Base-by-base conservation (phyloP, 2,797 vertebrate species). In the Schizopygopsis malacanthus region DNA sequence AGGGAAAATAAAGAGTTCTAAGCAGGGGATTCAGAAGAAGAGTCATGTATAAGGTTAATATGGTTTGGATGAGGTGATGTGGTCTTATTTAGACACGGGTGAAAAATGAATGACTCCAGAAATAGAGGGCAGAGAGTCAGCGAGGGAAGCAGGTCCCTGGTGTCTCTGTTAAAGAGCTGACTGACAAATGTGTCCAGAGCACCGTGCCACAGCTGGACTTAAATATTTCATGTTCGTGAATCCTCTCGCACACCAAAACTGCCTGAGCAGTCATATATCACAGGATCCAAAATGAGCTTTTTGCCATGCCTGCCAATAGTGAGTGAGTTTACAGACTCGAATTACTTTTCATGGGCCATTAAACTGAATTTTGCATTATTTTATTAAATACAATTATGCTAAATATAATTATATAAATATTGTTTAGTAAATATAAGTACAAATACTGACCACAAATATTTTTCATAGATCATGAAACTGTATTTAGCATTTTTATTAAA, bases 51-150 rank as follows among this genome's bases (percentile, higher is more conserved):
- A 63, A 80, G 70, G 77, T 41, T 84, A 79, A 84, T 87, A 79
- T 54, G 77, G 73, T 39, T 65, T 65, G 47, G 61, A 52, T 88
- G 88, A 87, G 86, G 47, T 12, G 79, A 86, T 86, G 78, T 79
- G 73, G 85, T 90, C 90, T 92, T 92, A 93, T 92, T 93, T 92
- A 85, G 90, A 91, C 88, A 56, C 85, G 81, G 81, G 82, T 93
- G 85, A 93, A 93, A 94, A 93, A 92, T 92, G 67, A 83, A 93
- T 92, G 90, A 83, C 76, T 86, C 90, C 87, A 80, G 63, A 87
- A 90, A 90, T 83, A 88, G 79, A 81, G 81, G 50, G 69, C 59
- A 65, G 84, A 84, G 83, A 79, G 50, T 87, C 76, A 82, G 85
- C 81, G 13, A 41, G 75, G 85, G 79, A 81, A 70, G 52, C 47